These are phyloP conservation scores for Chloroceryle inda DNA, from an alignment of 2,797 vertebrate genomes.

Conservation along the genomic window DNA sequence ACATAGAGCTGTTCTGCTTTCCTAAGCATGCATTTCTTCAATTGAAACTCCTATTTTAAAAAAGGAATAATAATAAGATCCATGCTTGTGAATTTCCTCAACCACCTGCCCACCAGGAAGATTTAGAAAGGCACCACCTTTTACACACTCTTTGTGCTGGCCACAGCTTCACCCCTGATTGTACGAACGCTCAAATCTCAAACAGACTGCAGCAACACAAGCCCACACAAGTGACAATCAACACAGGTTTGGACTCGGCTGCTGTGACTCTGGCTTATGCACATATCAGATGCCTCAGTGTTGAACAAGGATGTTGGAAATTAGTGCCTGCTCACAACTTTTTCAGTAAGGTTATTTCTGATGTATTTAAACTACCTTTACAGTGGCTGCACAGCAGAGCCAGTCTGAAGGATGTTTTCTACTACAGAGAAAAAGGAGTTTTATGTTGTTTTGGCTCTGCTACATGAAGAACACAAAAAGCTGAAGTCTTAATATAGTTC, in stretches of 20 bases:
- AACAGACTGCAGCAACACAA: neutral
- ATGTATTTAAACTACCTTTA: neutral
- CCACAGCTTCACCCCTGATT: neutral
- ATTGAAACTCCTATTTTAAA: neutral
- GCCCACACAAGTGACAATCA: neutral
- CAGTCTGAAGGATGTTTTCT: neutral
- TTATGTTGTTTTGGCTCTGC: neutral
- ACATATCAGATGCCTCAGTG: neutral
- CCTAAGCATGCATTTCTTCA: neutral
- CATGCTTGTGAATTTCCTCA: neutral
- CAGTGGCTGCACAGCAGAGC: neutral
- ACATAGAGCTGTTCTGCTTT: neutral
- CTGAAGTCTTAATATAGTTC: neutral
- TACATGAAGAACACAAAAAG: neutral
- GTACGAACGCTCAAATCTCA: rapidly evolving
- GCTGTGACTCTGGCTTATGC: neutral
- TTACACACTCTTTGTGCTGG: rapidly evolving
- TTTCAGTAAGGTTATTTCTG: neutral
- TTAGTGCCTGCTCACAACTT: neutral
- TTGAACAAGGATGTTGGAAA: neutral
- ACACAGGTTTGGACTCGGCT: rapidly evolving
- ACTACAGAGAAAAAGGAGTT: neutral
- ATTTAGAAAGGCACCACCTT: neutral
- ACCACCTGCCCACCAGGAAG: neutral
- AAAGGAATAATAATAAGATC: neutral